These are phyloP conservation scores for Formica exsecta DNA, from an alignment of 1,140 invertebrate genomes.

Conservation along the genomic window DNA sequence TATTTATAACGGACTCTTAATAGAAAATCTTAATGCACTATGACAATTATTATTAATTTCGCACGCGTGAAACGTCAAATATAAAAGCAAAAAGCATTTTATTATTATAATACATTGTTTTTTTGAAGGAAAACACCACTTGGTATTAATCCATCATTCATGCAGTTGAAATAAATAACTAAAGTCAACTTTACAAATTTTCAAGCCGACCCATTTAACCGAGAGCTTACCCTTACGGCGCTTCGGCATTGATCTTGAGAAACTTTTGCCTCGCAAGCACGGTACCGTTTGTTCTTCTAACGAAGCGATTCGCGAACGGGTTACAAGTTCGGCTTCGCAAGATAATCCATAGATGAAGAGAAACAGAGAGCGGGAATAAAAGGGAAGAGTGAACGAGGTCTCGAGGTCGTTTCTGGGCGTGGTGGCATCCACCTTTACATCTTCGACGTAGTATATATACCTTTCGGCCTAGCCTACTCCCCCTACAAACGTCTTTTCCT, in stretches of 20 bases:
- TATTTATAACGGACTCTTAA: constrained; percentile 25
- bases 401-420: constrained; percentile 82
- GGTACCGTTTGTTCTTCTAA: constrained; percentile 42
- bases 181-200: not conserved
- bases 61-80: not conserved
- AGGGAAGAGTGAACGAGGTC: constrained; percentile 73
- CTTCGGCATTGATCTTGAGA: constrained; percentile 7
- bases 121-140: not conserved
- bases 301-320: constrained; percentile 15
- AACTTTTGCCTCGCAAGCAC: constrained; percentile 48
- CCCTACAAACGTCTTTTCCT: constrained; percentile 73
- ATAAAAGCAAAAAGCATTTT: constrained; percentile 14
- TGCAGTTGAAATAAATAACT: no score
- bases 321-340: constrained; percentile 63
- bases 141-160: constrained; percentile 14
- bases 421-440: constrained; percentile 81
- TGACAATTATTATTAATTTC: constrained; percentile 24
- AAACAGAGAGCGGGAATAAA: constrained; percentile 44
- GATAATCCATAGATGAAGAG: constrained; percentile 64
- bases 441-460: constrained; percentile 63
- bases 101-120: not conserved
- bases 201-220: not conserved
- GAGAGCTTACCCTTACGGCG: not conserved
- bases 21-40: not conserved
- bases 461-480: constrained; percentile 35